Evolutionary conservation across 2,888 invertebrate species (phyloP).

Genomic region (Amblyjoppa proteus): DNA sequence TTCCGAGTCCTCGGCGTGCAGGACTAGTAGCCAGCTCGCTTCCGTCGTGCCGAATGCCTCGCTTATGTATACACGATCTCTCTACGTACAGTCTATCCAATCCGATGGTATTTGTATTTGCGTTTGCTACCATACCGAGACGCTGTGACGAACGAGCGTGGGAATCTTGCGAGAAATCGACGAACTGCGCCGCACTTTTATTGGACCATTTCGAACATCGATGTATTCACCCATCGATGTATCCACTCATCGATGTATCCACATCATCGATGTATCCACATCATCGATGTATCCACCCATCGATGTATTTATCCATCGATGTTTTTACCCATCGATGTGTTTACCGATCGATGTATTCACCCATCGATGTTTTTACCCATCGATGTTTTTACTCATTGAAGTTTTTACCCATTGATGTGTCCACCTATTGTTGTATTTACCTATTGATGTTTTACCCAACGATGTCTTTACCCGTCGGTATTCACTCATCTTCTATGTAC

Average conservation of each 20-base stretch:
- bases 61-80: slow-evolving; percentile 38
- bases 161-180: slow-evolving; percentile 62
- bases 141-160: slow-evolving; percentile 68
- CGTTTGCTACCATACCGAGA: slow-evolving; percentile 61
- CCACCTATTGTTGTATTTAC: no score
- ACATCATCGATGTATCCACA: not conserved
- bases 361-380: not conserved
- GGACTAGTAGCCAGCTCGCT: slow-evolving; percentile 57
- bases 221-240: not conserved
- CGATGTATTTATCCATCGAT: not conserved
- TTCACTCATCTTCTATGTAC: not conserved
- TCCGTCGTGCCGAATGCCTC: slow-evolving; percentile 66
- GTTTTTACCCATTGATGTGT: not conserved
- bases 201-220: slow-evolving; percentile 13
- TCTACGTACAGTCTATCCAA: slow-evolving; percentile 36
- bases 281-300: not conserved
- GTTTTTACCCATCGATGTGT: no score
- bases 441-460: not conserved
- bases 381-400: not conserved
- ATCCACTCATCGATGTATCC: not conserved
- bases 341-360: not conserved
- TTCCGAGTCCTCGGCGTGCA: slow-evolving; percentile 49
- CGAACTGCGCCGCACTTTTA: slow-evolving; percentile 38
- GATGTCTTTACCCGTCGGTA: not conserved
- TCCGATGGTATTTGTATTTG: slow-evolving; percentile 66